Conservation (phyloP, 2,797 vertebrate genomes). For the Sciaenops ocellatus region DNA sequence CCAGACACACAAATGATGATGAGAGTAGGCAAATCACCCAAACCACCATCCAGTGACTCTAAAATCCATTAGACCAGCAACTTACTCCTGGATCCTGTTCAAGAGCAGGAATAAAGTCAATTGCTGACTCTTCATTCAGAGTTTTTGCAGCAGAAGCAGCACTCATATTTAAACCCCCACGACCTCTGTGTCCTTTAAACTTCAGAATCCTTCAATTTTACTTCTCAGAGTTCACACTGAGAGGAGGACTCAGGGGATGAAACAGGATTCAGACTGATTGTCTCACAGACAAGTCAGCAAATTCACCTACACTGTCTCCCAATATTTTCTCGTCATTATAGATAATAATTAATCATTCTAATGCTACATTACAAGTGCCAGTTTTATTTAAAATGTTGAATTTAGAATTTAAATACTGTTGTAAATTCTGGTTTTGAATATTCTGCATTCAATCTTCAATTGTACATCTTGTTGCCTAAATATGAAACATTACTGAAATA, state of each 20-base stretch:
- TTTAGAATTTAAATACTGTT: not conserved
- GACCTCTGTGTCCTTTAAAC: conserved; percentile 30
- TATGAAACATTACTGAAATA: not conserved
- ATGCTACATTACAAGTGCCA: not conserved
- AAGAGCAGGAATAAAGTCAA: conserved; percentile 27
- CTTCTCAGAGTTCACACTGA: conserved; percentile 27
- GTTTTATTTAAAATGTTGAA: not conserved
- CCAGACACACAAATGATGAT: conserved; percentile 1
- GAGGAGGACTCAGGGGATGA: conserved; percentile 7
- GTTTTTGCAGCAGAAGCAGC: conserved; percentile 33
- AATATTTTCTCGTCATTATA: not conserved
- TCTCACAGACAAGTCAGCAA: conserved; percentile 13
- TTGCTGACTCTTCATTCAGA: conserved; percentile 41
- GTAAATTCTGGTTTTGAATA: not conserved
- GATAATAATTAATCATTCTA: conserved; percentile 12
- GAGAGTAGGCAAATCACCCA: conserved; percentile 7
- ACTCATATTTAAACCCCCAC: conserved; percentile 19
- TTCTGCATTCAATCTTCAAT: not conserved
- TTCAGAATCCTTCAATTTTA: conserved; percentile 25
- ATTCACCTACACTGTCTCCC: not conserved
- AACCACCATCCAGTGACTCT: conserved; percentile 5
- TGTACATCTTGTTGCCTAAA: not conserved
- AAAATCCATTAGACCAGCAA: conserved; percentile 28
- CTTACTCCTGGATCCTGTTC: conserved; percentile 44
- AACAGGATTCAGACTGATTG: conserved; percentile 27